Base-by-base conservation (phyloP, 2,888 invertebrate species). In the Epinotia demarniana region DNA sequence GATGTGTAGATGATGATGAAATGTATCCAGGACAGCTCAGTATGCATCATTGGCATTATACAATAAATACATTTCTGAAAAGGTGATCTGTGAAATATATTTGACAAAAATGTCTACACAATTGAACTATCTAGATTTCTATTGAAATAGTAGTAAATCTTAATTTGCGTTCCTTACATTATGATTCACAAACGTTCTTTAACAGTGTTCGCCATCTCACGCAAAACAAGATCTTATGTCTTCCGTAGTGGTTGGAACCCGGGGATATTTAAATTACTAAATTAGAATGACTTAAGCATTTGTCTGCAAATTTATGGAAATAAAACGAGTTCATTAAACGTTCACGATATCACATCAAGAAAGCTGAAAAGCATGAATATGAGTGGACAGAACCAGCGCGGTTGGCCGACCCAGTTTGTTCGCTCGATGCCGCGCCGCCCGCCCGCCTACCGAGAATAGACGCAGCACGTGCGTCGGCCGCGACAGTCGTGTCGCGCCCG, bases 401-500 rank as follows among this genome's bases (percentile, higher is more conserved):
- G 19, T 61, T 81, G 86, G 81, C 86, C 92, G 92, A 93, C 93
- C 92, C 91, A 92, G 87, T 90, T 93, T 89, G 88, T 82, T 85
- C 90, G 92, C 89, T 92, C 92, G 90, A 91, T 91, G 90, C 80
- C 79, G 83, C 81, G 87, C 89, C 86, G 80, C 81, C 80, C 79
- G 79, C 83, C 86, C 85, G 85, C 87, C 89, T 88, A 77, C 90
- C 92, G 91, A 90, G 92, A 93, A 94, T 94, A 94, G 93, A 93
- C 90, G 91, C 89, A 92, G 92, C 94, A 93, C 92, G 93, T 93
- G 93, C 92, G 93, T 90, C 90, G 85, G 81, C 81, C 87, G 86
- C 88, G 91, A 83, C 90, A 87, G 88, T 90, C 92, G 93, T 87
- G 83, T 60, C 70, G 69, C 78, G 76, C 77, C 75, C 72, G 73